Percentiles rank a stretch among this genome's conserved stretches.
These are phyloP conservation scores for Stenchaetothrips biformis DNA, from an alignment of 2,888 invertebrate species.

Conservation along the genomic window DNA sequence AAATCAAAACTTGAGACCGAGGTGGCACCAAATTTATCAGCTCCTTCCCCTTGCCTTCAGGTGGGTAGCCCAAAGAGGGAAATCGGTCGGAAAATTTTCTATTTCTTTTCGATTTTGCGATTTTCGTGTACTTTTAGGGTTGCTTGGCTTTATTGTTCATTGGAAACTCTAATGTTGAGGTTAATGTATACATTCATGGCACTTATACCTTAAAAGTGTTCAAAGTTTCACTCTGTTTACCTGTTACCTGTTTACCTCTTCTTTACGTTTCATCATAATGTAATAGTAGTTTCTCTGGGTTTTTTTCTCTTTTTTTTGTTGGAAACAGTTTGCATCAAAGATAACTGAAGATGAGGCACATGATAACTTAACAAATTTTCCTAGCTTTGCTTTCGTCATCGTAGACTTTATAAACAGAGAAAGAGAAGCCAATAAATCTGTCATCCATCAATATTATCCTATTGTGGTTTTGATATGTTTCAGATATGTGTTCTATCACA, in stretches of 20 bases:
- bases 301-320: no score
- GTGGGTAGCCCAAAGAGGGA: conserved; percentile 46
- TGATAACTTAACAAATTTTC: no score
- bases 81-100: conserved; percentile 27
- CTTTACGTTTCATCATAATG: background rate
- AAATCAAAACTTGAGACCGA: conserved; percentile 60
- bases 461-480: conserved; percentile 39
- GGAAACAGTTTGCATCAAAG: no score
- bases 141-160: background rate
- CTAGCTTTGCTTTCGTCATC: no score
- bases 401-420: no score
- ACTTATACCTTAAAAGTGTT: no score
- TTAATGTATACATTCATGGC: conserved; percentile 18
- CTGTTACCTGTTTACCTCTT: background rate
- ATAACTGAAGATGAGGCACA: no score
- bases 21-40: conserved; percentile 62
- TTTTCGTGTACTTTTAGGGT: conserved; percentile 28
- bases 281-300: background rate
- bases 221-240: background rate
- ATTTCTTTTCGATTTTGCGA: background rate
- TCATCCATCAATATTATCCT: background rate
- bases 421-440: no score
- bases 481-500: conserved; percentile 69
- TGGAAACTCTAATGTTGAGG: no score
- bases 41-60: conserved; percentile 67